phyloP scores from a whole-genome alignment of 2,797 vertebrate species.

The Fringilla coelebs region DNA sequence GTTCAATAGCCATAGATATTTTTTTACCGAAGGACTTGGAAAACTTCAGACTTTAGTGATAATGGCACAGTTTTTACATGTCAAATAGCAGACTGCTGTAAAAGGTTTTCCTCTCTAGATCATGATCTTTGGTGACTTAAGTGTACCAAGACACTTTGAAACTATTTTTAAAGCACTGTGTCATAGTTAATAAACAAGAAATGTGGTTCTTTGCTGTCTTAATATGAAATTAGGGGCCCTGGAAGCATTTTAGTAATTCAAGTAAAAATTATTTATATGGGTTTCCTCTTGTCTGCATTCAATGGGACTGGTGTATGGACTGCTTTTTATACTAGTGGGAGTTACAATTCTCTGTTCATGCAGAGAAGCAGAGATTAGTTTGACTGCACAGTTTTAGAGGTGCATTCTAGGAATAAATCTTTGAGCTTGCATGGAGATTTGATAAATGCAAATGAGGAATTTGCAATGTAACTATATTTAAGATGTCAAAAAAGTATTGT shows the following conservation, averaged over 20 bases:
- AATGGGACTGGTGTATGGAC: neutral
- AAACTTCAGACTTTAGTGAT: constrained; percentile 51
- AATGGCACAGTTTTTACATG: constrained; percentile 9
- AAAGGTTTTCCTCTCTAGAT: neutral
- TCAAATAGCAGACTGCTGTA: neutral
- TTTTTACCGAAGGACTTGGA: neutral
- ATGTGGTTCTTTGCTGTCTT: neutral
- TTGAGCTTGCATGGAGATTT: neutral
- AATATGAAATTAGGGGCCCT: neutral
- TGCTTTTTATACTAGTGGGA: neutral
- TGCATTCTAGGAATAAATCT: neutral
- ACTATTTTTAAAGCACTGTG: neutral
- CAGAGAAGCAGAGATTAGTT: neutral
- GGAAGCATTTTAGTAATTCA: neutral
- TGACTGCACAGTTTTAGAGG: neutral
- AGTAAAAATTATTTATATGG: neutral
- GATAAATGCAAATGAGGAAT: neutral
- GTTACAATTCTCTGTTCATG: neutral
- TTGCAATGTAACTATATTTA: neutral
- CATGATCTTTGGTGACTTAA: neutral
- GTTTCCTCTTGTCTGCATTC: neutral
- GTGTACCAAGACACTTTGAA: neutral
- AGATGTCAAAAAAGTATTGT: neutral
- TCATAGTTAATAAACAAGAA: neutral
- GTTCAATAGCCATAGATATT: neutral